A percentile compares a stretch with the other conserved stretches of the same genome.
Conservation (phyloP, 2,797 vertebrate species). For the Acanthornis magna region DNA sequence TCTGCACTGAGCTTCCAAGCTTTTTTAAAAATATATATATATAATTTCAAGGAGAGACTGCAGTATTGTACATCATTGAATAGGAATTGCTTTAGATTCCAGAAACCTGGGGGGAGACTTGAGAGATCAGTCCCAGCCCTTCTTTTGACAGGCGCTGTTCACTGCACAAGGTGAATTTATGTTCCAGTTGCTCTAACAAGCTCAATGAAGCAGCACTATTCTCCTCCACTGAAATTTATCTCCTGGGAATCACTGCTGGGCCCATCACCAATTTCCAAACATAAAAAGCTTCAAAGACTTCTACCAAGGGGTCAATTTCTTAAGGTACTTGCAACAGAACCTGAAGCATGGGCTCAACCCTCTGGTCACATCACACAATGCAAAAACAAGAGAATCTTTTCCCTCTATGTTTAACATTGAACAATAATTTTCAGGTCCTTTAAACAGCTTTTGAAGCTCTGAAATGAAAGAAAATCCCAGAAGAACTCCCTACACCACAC, state of each 20-base stretch:
- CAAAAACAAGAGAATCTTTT: background rate
- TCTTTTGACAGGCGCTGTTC: background rate
- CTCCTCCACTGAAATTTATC: background rate
- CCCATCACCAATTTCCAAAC: background rate
- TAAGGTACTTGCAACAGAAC: background rate
- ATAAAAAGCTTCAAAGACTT: background rate
- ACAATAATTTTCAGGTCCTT: background rate
- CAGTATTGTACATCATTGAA: background rate
- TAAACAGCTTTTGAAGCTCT: background rate
- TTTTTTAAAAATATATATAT: background rate
- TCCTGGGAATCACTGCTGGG: background rate
- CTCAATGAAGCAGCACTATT: background rate
- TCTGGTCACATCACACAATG: background rate
- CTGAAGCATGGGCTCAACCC: background rate
- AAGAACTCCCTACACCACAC: background rate
- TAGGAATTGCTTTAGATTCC: background rate
- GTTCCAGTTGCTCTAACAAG: background rate
- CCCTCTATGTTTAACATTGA: background rate
- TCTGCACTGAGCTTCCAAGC: background rate
- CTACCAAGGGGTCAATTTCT: background rate
- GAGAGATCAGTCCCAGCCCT: background rate
- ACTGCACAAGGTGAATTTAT: background rate
- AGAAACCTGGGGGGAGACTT: background rate
- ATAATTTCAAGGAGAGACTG: background rate
- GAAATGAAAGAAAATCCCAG: background rate